A percentile compares a stretch with the other conserved stretches of the same genome.
These are phyloP conservation scores for Drosophila lutescens DNA, from an alignment of 2,888 invertebrate species.

Conservation along the genomic window DNA sequence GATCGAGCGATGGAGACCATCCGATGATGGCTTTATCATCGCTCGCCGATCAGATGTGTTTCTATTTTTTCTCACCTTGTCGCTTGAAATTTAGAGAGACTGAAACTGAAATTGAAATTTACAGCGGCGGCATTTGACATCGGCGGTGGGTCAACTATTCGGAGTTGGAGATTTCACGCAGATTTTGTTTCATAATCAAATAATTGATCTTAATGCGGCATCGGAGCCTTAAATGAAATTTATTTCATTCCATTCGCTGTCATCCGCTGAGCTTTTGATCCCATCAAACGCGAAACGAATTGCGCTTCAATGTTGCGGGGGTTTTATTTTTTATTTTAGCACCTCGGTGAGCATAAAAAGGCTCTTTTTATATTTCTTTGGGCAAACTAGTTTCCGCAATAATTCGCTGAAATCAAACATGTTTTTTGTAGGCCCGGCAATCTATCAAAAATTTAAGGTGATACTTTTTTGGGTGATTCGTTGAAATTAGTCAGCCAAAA, in stretches of 20 bases:
- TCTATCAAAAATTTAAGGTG: constrained; percentile 72
- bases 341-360: constrained; percentile 56
- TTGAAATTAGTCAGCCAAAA: constrained; percentile 34
- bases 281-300: constrained; percentile 78
- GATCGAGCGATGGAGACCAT: constrained; percentile 11
- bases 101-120: constrained; percentile 45
- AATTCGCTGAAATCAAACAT: constrained; percentile 60
- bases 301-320: constrained; percentile 70
- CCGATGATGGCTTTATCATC: constrained; percentile 68
- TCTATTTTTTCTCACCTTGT: constrained; percentile 45
- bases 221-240: constrained; percentile 48
- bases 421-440: constrained; percentile 38
- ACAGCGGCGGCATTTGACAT: constrained; percentile 63
- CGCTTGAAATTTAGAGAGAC: constrained; percentile 21
- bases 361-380: constrained; percentile 24
- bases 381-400: constrained; percentile 63
- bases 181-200: constrained; percentile 83
- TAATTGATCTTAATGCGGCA: constrained; percentile 84
- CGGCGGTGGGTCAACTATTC: constrained; percentile 63
- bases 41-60: constrained; percentile 55
- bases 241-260: constrained; percentile 38
- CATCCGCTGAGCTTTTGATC: constrained; percentile 64
- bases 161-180: constrained; percentile 78
- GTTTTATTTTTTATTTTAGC: constrained; percentile 52
- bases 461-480: constrained; percentile 18